Base-by-base conservation (phyloP, 2,888 invertebrate genomes). In the Drosophila vallismaia region DNA sequence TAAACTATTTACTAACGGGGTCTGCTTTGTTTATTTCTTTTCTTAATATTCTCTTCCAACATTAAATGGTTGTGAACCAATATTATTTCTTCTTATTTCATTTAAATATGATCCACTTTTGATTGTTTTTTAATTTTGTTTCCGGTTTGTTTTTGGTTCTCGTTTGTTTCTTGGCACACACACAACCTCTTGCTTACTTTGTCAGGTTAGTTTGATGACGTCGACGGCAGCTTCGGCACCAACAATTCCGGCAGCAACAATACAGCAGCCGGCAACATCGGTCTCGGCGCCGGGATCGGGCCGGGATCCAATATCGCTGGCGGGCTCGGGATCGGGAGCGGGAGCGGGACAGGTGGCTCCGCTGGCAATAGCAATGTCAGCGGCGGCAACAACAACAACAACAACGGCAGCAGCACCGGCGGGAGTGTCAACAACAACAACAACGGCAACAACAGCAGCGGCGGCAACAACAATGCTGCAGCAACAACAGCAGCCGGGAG, bases 191-290 rank as follows among this genome's bases (percentile, higher is more conserved):
- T 81, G 88, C 89, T 89, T 89, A 82, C 88, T 90, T 90, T 89
- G 89, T 90, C 89, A 90, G 89, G 89, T 90, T 90, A 90, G 89
- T 90, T 90, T 83, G 91, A 90, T 88, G 89, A 90, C 88, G 91
- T 88, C 91, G 90, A 90, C 89, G 73, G 75, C 76, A 79, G 76
- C 78, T 88, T 86, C 69, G 69, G 77, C 82, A 71, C 71, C 78
- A 79, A 69, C 84, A 81, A 82, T 76, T 57, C 70, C 74, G 74
- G 62, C 74, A 66, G 29, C 66, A 63, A 58, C 74, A 71, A 52
- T 64, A 60, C 53, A 67, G 56, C 33, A 71, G 50, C 53, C 49
- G 38, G 51, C 68, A 49, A 48, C 62, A 55, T 51, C 55, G 62
- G 46, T 74, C 51, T 14, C 71, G 57, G 64, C 70, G 62, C 42